Conservation (phyloP, 2,113 vertebrate species). For the Eurypyga helias region DNA sequence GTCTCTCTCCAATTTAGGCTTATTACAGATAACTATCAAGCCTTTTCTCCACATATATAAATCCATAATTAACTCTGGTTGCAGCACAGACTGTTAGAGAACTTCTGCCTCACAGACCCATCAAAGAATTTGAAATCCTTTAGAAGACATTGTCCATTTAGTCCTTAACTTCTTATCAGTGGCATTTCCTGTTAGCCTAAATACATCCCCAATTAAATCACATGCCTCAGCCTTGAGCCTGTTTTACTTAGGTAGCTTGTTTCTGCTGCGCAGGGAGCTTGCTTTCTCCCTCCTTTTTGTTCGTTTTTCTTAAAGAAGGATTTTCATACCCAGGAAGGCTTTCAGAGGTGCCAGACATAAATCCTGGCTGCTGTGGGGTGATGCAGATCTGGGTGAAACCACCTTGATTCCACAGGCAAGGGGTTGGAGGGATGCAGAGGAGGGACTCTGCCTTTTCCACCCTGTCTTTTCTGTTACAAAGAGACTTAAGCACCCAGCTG, state of each 20-base stretch:
- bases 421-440: neutral
- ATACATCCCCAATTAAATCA: constrained; percentile 44
- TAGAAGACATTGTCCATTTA: constrained; percentile 36
- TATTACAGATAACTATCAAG: constrained; percentile 37
- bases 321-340: neutral
- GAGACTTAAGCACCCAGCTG: neutral
- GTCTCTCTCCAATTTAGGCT: constrained; percentile 13
- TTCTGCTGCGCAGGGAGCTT: neutral
- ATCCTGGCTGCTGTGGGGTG: neutral
- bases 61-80: constrained; percentile 35
- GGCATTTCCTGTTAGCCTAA: constrained; percentile 48
- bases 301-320: neutral
- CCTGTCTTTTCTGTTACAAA: neutral
- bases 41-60: constrained; percentile 4
- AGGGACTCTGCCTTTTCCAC: neutral
- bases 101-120: neutral
- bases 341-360: neutral
- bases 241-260: neutral
- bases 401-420: neutral
- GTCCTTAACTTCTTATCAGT: constrained; percentile 58
- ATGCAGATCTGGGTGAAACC: neutral
- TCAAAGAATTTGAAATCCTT: constrained; percentile 50
- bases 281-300: neutral
- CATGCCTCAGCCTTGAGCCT: constrained; percentile 14
- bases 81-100: neutral